Evolutionary conservation across 2,113 vertebrate species (phyloP).

Genomic region (Struthio camelus): DNA sequence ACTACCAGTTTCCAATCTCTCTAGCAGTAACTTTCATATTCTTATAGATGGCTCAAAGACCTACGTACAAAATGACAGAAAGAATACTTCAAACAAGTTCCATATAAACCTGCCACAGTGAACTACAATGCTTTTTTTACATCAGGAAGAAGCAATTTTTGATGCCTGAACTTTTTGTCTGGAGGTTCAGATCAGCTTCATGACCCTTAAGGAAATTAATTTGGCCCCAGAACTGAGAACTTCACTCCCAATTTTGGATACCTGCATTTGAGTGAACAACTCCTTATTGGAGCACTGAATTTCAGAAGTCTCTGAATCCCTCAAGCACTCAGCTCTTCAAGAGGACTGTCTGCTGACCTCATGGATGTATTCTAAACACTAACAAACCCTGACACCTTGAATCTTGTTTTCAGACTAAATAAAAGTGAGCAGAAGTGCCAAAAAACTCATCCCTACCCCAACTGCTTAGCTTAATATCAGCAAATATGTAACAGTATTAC

Average conservation of each 20-base stretch:
- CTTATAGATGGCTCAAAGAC: not conserved
- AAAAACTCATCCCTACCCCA: not conserved
- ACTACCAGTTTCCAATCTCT: not conserved
- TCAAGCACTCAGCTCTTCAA: not conserved
- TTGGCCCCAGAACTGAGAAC: not conserved
- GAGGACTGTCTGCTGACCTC: not conserved
- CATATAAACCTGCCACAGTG: not conserved
- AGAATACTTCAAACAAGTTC: not conserved
- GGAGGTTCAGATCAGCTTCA: not conserved
- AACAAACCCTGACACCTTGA: not conserved
- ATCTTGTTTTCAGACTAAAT: not conserved
- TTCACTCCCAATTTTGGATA: not conserved
- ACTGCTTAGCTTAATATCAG: not conserved
- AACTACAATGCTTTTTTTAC: not conserved
- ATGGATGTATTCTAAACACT: not conserved
- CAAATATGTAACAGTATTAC: not conserved
- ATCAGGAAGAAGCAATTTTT: not conserved
- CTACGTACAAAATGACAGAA: slow-evolving; percentile 22
- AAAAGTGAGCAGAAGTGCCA: not conserved
- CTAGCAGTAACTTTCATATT: slow-evolving; percentile 8
- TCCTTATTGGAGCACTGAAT: not conserved
- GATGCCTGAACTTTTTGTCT: not conserved
- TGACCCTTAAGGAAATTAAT: not conserved
- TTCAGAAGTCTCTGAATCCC: not conserved
- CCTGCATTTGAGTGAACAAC: not conserved